phyloP scores from a whole-genome alignment of 2,113 vertebrate genomes.

The Grammomys dolichurus region DNA sequence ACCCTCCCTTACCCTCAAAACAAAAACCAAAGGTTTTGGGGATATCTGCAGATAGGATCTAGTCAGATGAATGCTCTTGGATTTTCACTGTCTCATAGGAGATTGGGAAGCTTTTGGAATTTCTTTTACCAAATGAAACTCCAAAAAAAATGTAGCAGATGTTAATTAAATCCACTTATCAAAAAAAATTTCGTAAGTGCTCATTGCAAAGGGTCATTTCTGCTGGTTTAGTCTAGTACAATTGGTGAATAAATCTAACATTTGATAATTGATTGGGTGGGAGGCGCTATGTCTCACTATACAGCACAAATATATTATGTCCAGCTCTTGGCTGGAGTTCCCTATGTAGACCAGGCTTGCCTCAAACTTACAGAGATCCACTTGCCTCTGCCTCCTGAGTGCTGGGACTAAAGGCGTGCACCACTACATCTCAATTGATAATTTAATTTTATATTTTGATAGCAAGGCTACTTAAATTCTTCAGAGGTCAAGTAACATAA shows the following conservation, averaged over 20 bases:
- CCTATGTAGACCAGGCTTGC: neutral
- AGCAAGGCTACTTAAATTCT: conserved; percentile 54
- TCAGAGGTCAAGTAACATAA: neutral
- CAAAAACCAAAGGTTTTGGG: neutral
- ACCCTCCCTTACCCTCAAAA: neutral
- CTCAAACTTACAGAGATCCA: neutral
- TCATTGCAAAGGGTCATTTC: neutral
- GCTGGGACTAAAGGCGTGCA: neutral
- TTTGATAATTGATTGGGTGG: neutral
- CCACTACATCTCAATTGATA: neutral
- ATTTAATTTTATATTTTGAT: neutral
- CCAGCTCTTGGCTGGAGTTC: neutral
- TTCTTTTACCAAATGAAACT: conserved; percentile 49
- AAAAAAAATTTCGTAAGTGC: neutral
- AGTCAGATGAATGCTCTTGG: conserved; percentile 39
- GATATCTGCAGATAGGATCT: neutral
- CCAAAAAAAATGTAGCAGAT: conserved; percentile 3
- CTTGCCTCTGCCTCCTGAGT: neutral
- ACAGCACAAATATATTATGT: neutral
- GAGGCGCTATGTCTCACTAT: neutral
- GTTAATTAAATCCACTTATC: conserved; percentile 52
- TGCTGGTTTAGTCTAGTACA: conserved; percentile 26
- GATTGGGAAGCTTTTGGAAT: conserved; percentile 45
- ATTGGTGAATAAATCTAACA: neutral
- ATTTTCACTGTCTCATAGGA: conserved; percentile 42